phyloP scores from a whole-genome alignment of 2,113 vertebrate species.

The Varanus salvator region DNA sequence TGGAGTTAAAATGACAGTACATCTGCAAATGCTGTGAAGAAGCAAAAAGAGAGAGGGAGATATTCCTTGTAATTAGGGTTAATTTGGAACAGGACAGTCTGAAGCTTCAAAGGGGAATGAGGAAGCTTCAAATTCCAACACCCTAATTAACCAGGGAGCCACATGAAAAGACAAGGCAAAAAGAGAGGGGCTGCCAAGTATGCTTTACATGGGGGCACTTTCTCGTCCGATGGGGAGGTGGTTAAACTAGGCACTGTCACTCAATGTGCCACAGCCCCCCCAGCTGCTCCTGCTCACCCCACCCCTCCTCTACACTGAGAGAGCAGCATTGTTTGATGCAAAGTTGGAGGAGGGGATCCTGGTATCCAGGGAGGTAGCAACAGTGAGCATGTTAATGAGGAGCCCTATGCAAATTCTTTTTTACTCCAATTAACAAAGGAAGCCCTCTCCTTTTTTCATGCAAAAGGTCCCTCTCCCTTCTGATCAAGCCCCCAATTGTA shows the following conservation, averaged over 20 bases:
- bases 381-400: constrained; percentile 67
- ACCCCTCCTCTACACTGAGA: background rate
- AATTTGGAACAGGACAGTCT: constrained; percentile 76
- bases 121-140: constrained; percentile 84
- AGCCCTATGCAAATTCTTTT: constrained; percentile 63
- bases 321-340: constrained; percentile 7
- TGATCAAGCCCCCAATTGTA: constrained; percentile 54
- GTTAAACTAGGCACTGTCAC: constrained; percentile 21
- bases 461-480: constrained; percentile 63
- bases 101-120: constrained; percentile 79
- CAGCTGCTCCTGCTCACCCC: constrained; percentile 2
- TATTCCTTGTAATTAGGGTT: constrained; percentile 77
- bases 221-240: constrained; percentile 3
- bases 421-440: constrained; percentile 70
- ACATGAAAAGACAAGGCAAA: constrained; percentile 90
- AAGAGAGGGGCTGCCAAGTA: constrained; percentile 81
- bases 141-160: constrained; percentile 91
- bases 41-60: background rate
- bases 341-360: constrained; percentile 35
- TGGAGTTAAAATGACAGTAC: constrained; percentile 27
- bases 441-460: constrained; percentile 68
- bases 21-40: constrained; percentile 49
- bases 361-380: constrained; percentile 32
- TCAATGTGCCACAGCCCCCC: background rate
- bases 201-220: constrained; percentile 61